Conservation (phyloP, 2,797 vertebrate genomes). For the Parambassis ranga region DNA sequence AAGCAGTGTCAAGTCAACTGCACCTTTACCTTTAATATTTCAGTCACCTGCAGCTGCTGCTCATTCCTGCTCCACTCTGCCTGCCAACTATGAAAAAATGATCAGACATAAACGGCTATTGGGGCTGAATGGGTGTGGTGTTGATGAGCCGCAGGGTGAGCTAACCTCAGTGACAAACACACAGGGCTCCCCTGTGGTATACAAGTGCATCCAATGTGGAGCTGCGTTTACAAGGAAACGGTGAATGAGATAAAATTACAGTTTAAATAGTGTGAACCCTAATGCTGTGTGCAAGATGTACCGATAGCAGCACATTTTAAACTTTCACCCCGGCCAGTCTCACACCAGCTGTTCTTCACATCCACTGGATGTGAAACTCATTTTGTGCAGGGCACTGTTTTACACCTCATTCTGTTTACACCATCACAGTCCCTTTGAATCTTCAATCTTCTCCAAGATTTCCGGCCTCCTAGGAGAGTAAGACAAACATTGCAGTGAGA, state of each 20-base stretch:
- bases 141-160: not conserved
- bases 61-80: not conserved
- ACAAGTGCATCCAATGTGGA: constrained; percentile 9
- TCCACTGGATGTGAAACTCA: constrained; percentile 31
- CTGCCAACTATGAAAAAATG: no score
- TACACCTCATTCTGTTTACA: constrained; percentile 56
- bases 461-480: constrained; percentile 53
- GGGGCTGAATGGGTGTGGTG: not conserved
- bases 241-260: not conserved
- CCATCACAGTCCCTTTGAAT: constrained; percentile 38
- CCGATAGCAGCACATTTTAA: not conserved
- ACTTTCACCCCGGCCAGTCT: not conserved
- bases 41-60: not conserved
- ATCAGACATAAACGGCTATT: no score
- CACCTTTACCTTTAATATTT: not conserved
- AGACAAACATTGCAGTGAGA: constrained; percentile 55
- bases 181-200: not conserved
- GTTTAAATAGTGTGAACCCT: not conserved
- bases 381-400: constrained; percentile 39
- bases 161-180: not conserved
- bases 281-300: not conserved
- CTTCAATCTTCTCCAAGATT: constrained; percentile 53
- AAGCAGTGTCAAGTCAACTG: not conserved
- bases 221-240: not conserved
- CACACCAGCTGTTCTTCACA: constrained; percentile 21